phyloP scores from a whole-genome alignment of 1,140 invertebrate species.

The Scaptomyza montana region DNA sequence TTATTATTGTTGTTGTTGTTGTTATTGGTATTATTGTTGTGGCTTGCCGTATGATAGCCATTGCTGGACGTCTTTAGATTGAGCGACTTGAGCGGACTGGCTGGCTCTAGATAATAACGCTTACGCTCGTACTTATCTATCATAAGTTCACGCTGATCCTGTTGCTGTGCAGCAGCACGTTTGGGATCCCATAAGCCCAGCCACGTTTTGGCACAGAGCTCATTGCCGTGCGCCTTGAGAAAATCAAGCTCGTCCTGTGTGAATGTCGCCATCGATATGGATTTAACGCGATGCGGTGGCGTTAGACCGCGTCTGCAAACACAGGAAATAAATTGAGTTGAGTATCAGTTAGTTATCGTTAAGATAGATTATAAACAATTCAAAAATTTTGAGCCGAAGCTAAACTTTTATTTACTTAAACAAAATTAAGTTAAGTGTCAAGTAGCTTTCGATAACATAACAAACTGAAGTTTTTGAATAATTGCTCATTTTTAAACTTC shows the following conservation, averaged over 20 bases:
- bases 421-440: too few relatives aligned
- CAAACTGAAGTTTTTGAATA: too few relatives aligned
- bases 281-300: slow-evolving; percentile 98
- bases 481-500: too few relatives aligned
- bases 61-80: slow-evolving; percentile 72
- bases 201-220: slow-evolving; percentile 96
- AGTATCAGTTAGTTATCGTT: too few relatives aligned
- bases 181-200: slow-evolving; percentile 93
- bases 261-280: slow-evolving; percentile 99
- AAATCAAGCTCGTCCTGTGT: slow-evolving; percentile 97
- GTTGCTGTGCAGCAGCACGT: slow-evolving; percentile 83
- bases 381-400: too few relatives aligned
- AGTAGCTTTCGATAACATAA: too few relatives aligned
- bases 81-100: slow-evolving; percentile 84
- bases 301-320: slow-evolving; percentile 95
- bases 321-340: neutral
- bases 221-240: slow-evolving; percentile 95
- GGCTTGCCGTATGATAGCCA: slow-evolving; percentile 25
- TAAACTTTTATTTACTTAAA: too few relatives aligned
- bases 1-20: slow-evolving; percentile 33
- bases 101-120: slow-evolving; percentile 89
- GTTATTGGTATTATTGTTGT: slow-evolving; percentile 37
- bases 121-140: slow-evolving; percentile 97
- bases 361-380: too few relatives aligned
- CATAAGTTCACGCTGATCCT: slow-evolving; percentile 95